Evolutionary conservation across 2,113 vertebrate genomes (phyloP), one percentile per base, ranked within the genome.

Genomic region (Agapornis roseicollis): DNA sequence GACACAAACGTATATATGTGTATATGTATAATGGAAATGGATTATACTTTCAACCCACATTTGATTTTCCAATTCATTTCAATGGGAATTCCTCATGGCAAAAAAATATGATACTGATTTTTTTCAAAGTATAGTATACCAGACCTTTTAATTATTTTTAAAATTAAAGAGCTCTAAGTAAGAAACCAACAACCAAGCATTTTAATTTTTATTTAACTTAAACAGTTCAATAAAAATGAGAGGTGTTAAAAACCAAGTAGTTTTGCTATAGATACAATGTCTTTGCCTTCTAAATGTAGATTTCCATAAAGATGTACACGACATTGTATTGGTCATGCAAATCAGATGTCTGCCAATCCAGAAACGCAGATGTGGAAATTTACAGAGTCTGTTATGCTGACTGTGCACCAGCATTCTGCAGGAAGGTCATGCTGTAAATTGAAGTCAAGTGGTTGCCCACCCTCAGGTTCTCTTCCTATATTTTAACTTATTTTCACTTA

Each of bases 381-480:
- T 70, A 41, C 8, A 56, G 0, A 0, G 12, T 12, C 65, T 84
- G 27, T 60, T n/a, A 64, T 0, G 0, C 4, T 1, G 2, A 52
- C 28, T 72, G 4, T 4, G 37, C 63, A 63, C 12, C 12, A 76
- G 8, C 10, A 3, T 29, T 66, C 49, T 47, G 31, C 44, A 93
- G 64, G 20, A 53, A 83, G 71, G 17, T 37, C 66, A 68, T 9
- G 9, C 13, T 8, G 35, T 13, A 7, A 87, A 42, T 6, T 1
- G 1, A 76, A 66, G 49, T 28, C 24, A 68, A 29, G 10, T 47
- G 14, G 29, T 17, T 52, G 80, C 13, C 4, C 19, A 77, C 6
- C 6, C 19, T n/a, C 29, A 41, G n/a, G 17, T 55, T 90, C 35
- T 81, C 9, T 23, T 87, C 22, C 49, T 73, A 6, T 61, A 71